Evolutionary conservation across 1,140 invertebrate species (phyloP), one percentile per base, ranked within the genome.

Genomic region (Lordiphosa collinella): DNA sequence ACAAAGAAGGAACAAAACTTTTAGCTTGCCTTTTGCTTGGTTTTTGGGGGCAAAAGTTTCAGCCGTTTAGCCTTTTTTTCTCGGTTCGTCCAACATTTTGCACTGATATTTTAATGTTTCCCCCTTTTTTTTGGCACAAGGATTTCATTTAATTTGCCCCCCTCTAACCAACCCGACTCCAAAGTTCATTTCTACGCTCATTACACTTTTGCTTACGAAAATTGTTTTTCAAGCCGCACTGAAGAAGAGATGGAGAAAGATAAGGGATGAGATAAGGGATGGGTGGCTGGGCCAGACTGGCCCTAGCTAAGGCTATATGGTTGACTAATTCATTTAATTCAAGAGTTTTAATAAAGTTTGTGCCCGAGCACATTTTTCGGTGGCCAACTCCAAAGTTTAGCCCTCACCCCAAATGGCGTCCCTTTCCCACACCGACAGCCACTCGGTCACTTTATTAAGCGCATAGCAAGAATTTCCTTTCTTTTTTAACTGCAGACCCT

Each of bases 241-340:
- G 75, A 57, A 74, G 49, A 52, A 31, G 52, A 48, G 46, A 29
- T 47, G 53, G 12, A 32, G 29, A 46, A 22, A n/a, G n/a, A 13
- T 13, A 49, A 46, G 38, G 48, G 40, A 37, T 40, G 49, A 48
- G 51, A 25, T 40, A 52, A 41, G 10, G 32, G 29, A 38, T 25
- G 51, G 52, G 66, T 14, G 16, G 34, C 41, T 50, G 41, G 46
- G 40, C 47, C 55, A 12, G 18, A 25, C 40, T 7, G 29, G 54
- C 47, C 31, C 72, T 47, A 71, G 76, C 76, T 64, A 52, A 67
- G 71, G 41, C 78, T 84, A 53, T 84, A 82, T 82, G 78, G 78
- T 84, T 82, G 78, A 82, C 78, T 82, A 82, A 82, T 82, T 82
- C 78, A 82, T 82, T 82, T 82, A 82, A 82, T 82, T 82, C 78